phyloP scores from a whole-genome alignment of 2,797 vertebrate genomes.

The Muscicapa striata region DNA sequence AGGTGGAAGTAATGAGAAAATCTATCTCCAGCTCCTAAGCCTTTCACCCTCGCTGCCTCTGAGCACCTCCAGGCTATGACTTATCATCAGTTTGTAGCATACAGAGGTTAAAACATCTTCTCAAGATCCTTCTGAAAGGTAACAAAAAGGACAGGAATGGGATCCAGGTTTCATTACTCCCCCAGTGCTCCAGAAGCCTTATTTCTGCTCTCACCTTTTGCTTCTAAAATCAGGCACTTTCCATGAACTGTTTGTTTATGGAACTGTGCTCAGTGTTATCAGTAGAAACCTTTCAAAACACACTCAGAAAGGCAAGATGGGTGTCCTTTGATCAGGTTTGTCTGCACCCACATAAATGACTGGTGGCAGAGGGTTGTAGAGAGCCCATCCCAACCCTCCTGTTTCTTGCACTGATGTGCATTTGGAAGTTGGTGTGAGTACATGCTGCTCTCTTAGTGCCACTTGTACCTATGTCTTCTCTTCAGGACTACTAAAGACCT shows the following conservation, averaged over 20 bases:
- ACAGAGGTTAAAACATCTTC: not conserved
- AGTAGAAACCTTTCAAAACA: not conserved
- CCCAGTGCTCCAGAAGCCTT: not conserved
- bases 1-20: constrained; percentile 25
- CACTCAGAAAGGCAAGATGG: not conserved
- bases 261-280: not conserved
- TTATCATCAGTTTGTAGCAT: not conserved
- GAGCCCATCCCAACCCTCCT: not conserved
- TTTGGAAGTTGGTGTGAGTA: not conserved
- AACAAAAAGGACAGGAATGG: not conserved
- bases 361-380: not conserved
- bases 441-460: not conserved
- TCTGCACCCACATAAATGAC: too few relatives aligned
- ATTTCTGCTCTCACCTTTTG: not conserved
- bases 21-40: not conserved
- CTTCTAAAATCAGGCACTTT: not conserved
- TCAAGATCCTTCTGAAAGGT: not conserved
- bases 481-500: not conserved
- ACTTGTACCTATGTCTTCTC: rapidly evolving
- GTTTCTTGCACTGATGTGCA: not conserved
- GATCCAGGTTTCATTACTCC: not conserved
- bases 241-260: not conserved
- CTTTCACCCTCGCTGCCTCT: not conserved
- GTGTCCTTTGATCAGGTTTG: not conserved
- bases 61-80: not conserved